A percentile compares a stretch with the other conserved stretches of the same genome.
These are phyloP conservation scores for Halcyon smyrnensis DNA, from an alignment of 2,797 vertebrate genomes.

Conservation along the genomic window DNA sequence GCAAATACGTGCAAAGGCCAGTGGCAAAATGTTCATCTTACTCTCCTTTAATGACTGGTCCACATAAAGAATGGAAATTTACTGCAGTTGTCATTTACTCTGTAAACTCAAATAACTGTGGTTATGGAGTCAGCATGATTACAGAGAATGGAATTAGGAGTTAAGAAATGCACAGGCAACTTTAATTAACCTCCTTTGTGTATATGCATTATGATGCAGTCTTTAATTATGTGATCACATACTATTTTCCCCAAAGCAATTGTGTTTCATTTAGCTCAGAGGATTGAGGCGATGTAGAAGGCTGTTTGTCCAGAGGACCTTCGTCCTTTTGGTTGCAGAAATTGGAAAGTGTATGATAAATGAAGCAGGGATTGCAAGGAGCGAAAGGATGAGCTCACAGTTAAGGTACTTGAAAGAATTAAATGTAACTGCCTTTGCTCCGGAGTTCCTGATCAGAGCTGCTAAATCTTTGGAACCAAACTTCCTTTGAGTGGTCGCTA, in stretches of 20 bases:
- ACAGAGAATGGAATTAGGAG: constrained; percentile 57
- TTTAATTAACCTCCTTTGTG: constrained; percentile 69
- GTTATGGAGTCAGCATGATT: constrained; percentile 49
- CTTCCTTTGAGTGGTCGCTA: background rate
- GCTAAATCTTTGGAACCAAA: background rate
- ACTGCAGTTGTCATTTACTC: constrained; percentile 13
- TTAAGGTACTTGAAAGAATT: background rate
- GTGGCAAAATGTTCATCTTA: background rate
- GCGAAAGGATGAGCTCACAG: background rate
- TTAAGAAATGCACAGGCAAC: constrained; percentile 61
- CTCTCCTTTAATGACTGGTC: background rate
- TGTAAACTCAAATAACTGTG: constrained; percentile 34
- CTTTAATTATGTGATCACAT: constrained; percentile 67
- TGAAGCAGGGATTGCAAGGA: background rate
- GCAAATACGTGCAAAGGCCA: background rate
- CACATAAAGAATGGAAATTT: constrained; percentile 33
- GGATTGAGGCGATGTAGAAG: constrained; percentile 17
- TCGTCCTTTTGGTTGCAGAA: background rate
- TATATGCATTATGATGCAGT: constrained; percentile 50
- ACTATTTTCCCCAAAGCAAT: constrained; percentile 36
- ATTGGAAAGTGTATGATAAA: background rate
- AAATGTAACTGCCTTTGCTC: background rate
- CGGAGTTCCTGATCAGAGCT: background rate
- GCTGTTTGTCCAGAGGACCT: constrained; percentile 25
- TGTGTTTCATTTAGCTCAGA: constrained; percentile 35